Conservation (phyloP, 2,113 vertebrate species). For the Ascaphus truei region DNA sequence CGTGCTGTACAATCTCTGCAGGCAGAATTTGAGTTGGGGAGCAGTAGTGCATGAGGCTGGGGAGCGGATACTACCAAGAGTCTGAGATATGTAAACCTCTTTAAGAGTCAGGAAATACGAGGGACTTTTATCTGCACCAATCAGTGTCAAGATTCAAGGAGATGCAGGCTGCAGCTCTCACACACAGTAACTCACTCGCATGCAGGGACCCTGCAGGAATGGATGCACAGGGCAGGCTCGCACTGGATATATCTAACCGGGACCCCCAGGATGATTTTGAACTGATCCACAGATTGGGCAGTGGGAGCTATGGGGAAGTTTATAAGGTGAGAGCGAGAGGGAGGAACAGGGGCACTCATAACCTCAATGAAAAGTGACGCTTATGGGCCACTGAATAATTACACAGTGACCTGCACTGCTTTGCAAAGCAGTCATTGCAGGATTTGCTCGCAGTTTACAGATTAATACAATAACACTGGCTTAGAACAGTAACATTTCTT, state of each 20-base stretch:
- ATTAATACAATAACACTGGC: too few species aligned
- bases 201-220: constrained; percentile 40
- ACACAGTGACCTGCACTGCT: too few species aligned
- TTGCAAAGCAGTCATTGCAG: too few species aligned
- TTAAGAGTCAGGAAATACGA: constrained; percentile 3
- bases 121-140: background rate
- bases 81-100: background rate
- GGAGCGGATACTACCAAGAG: background rate
- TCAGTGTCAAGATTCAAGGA: background rate
- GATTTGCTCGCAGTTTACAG: too few species aligned
- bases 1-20: too few species aligned
- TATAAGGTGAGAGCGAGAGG: constrained; percentile 61
- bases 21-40: background rate
- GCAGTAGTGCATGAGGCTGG: background rate
- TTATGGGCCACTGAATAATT: too few species aligned
- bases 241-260: constrained; percentile 71
- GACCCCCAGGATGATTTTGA: constrained; percentile 77
- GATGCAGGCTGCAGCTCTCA: background rate
- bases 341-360: background rate
- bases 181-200: background rate
- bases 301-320: constrained; percentile 79
- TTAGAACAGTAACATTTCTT: too few species aligned
- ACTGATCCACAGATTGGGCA: constrained; percentile 65
- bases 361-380: too few species aligned
- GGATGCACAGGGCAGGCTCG: constrained; percentile 56